phyloP scores from a whole-genome alignment of 2,113 vertebrate species.

The human (Homo sapiens) region GRCh38 chr3:157971001-157971500 shows the following conservation, averaged over 20 bases:
- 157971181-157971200: slow-evolving; percentile 62
- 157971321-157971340: slow-evolving; percentile 39
- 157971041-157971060: slow-evolving; percentile 88
- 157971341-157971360: slow-evolving; percentile 37
- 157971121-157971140: slow-evolving; percentile 84
- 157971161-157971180: slow-evolving; percentile 75
- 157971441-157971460: slow-evolving; percentile 24
- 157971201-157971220: slow-evolving; percentile 76
- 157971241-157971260: slow-evolving; percentile 67
- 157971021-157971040: slow-evolving; percentile 89
- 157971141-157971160: slow-evolving; percentile 84
- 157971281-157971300: slow-evolving; percentile 36
- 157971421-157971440: slow-evolving; percentile 41
- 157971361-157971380: slow-evolving; percentile 43
- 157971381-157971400: not conserved
- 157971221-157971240: slow-evolving; percentile 76
- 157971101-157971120: slow-evolving; percentile 86
- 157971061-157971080: slow-evolving; percentile 84
- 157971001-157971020: slow-evolving; percentile 85
- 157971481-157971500: not conserved
- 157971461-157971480: not conserved
- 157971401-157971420: not conserved
- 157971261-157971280: slow-evolving; percentile 44
- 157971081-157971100: slow-evolving; percentile 84
- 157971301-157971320: slow-evolving; percentile 50